Evolutionary conservation across 2,888 invertebrate species (phyloP), one percentile per base, ranked within the genome.

Genomic region (Drosophila buzzatii): DNA sequence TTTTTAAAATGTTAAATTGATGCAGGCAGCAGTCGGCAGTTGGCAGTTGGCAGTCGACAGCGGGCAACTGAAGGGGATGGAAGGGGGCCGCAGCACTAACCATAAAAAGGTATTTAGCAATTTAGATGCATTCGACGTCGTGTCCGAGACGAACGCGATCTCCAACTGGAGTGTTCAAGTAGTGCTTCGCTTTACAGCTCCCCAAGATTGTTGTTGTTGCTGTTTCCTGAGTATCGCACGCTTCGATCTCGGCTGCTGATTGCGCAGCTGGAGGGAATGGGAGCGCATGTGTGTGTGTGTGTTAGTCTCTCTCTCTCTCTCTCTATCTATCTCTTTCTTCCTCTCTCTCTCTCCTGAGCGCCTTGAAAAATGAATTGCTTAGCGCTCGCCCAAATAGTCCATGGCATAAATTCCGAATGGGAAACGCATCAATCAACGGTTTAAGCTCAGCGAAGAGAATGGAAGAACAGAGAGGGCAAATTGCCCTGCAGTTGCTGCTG

Each of bases 401-500:
- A 86, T 80, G 85, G 86, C 89, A 86, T 86, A 86, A 86, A 89
- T 89, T 86, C 85, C 89, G 81, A 89, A 89, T 89, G 89, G 89
- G 90, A 89, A 86, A 87, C 89, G 88, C 86, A 86, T 86, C 86
- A 86, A 86, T 86, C 86, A 86, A 77, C 85, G 81, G 77, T 76
- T 73, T 85, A 76, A 76, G 64, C 70, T 61, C 82, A 79, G 64
- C 61, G 71, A 53, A 60, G 45, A 67, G 77, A 49, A 63, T 55
- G 57, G 60, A 66, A 62, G 44, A 35, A 39, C 37, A 6, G 55
- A 45, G 14, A 33, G 47, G 37, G 10, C 33, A 42, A 44, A 37
- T 33, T 51, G 51, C 51, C 62, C 62, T 59, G 44, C 42, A 55
- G n/a, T 39, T 53, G 62, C 8, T 41, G n/a, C 7, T 16, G 39